Evolutionary conservation across 2,113 vertebrate species (phyloP).

Genomic region (Odontesthes bonariensis): DNA sequence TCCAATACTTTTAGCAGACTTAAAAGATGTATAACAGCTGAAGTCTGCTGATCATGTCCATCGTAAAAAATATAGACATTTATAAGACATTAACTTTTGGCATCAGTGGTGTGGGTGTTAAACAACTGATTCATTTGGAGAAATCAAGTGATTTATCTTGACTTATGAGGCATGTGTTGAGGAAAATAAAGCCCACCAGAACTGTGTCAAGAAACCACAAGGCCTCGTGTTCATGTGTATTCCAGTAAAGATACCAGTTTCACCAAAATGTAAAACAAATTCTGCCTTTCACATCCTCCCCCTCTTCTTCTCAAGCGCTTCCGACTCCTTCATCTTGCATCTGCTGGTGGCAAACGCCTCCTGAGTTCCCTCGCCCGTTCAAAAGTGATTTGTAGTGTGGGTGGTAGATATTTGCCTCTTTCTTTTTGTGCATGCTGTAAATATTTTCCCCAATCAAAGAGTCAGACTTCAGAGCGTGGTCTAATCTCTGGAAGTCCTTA

Average conservation of each 20-base stretch:
- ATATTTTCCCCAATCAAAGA: conserved; percentile 73
- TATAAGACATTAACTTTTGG: conserved; percentile 11
- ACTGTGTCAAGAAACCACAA: conserved; percentile 38
- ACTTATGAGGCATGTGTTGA: conserved; percentile 19
- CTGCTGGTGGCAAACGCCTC: conserved; percentile 60
- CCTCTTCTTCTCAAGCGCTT: conserved; percentile 33
- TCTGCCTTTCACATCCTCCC: conserved; percentile 58
- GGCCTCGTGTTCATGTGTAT: conserved; percentile 12
- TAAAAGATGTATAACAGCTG: background rate
- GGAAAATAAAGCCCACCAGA: conserved; percentile 32
- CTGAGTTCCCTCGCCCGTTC: conserved; percentile 62
- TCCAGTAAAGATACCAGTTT: conserved; percentile 59
- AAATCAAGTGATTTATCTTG: conserved; percentile 33
- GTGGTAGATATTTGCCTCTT: conserved; percentile 39
- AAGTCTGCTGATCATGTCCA: background rate
- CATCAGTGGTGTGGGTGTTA: conserved; percentile 18
- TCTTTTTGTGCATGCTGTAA: conserved; percentile 56
- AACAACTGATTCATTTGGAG: conserved; percentile 39
- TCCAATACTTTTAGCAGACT: conserved; percentile 2
- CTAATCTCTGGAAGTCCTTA: conserved; percentile 60
- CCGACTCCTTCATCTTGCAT: conserved; percentile 47
- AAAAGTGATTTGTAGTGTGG: conserved; percentile 59
- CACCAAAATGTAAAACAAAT: conserved; percentile 37
- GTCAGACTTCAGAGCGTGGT: conserved; percentile 52
- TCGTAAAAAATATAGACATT: background rate